These are phyloP conservation scores for Macrobrachium nipponense DNA, from an alignment of 1,140 invertebrate species.

Conservation along the genomic window DNA sequence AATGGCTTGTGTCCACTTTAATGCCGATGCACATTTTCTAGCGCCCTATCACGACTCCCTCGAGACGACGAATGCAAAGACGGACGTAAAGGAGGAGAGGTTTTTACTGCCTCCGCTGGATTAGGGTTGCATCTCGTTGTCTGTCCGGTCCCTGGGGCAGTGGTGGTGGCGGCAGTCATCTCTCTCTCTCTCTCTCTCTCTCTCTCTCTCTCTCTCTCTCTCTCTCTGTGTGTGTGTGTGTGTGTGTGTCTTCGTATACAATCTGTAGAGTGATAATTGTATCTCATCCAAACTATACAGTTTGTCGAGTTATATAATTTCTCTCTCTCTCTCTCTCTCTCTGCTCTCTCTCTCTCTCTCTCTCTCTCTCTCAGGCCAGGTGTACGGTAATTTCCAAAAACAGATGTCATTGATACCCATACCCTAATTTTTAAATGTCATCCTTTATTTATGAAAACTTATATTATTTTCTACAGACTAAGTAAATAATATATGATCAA, in stretches of 20 bases:
- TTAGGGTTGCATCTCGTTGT: constrained; percentile 45
- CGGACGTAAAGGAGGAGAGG: constrained; percentile 43
- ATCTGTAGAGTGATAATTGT: background rate
- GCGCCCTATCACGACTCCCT: constrained; percentile 47
- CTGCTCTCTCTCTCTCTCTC: constrained; percentile 3
- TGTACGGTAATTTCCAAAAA: too few relatives aligned
- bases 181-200: constrained; percentile 22
- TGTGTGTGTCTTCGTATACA: background rate
- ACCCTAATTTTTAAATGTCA: too few relatives aligned
- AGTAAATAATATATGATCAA: too few relatives aligned
- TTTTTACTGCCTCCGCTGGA: constrained; percentile 46
- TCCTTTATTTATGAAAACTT: too few relatives aligned
- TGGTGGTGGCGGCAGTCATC: background rate
- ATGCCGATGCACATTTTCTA: constrained; percentile 60
- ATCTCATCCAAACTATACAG: background rate
- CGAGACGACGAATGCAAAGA: constrained; percentile 51
- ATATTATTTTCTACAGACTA: too few relatives aligned
- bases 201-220: constrained; percentile 22
- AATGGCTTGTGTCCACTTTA: constrained; percentile 61
- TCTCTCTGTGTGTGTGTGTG: constrained; percentile 3
- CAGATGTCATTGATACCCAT: too few relatives aligned
- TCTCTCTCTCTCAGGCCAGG: background rate
- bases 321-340: background rate
- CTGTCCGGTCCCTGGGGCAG: background rate
- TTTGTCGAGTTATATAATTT: background rate